A percentile compares a stretch with the other conserved stretches of the same genome.
These are phyloP conservation scores for Pristionchus mayeri DNA, from an alignment of 2,888 invertebrate genomes.

Conservation along the genomic window DNA sequence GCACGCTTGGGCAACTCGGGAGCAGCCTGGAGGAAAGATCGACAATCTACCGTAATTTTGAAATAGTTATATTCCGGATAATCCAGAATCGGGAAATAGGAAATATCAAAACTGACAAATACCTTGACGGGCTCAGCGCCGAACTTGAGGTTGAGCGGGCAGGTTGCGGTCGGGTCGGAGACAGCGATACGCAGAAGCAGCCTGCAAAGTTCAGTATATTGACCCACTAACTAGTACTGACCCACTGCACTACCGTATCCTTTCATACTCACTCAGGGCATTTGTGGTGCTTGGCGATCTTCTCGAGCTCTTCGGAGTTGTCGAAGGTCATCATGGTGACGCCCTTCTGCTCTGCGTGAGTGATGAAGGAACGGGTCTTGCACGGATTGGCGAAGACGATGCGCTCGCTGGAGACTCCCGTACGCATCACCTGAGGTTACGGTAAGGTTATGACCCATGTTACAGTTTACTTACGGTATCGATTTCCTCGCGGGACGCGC, in stretches of 20 bases:
- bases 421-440: background rate
- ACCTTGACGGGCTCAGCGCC: constrained; percentile 75
- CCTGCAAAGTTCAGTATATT: constrained; percentile 80
- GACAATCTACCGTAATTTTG: too few relatives aligned
- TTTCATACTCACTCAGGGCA: constrained; percentile 63
- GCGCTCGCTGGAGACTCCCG: background rate
- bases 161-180: constrained; percentile 89
- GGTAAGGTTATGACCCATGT: background rate
- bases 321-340: constrained; percentile 75
- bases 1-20: constrained; percentile 68
- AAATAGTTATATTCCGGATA: background rate
- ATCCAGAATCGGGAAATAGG: background rate
- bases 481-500: background rate
- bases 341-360: constrained; percentile 69
- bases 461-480: background rate
- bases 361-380: constrained; percentile 73
- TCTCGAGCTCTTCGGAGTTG: constrained; percentile 70
- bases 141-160: constrained; percentile 80
- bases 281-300: constrained; percentile 65
- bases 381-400: constrained; percentile 67
- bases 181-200: constrained; percentile 85
- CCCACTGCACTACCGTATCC: too few relatives aligned
- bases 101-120: background rate
- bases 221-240: background rate
- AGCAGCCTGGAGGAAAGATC: constrained; percentile 53